Evolutionary conservation across 2,113 vertebrate species (phyloP).

Genomic region (Psilopogon haemacephalus): DNA sequence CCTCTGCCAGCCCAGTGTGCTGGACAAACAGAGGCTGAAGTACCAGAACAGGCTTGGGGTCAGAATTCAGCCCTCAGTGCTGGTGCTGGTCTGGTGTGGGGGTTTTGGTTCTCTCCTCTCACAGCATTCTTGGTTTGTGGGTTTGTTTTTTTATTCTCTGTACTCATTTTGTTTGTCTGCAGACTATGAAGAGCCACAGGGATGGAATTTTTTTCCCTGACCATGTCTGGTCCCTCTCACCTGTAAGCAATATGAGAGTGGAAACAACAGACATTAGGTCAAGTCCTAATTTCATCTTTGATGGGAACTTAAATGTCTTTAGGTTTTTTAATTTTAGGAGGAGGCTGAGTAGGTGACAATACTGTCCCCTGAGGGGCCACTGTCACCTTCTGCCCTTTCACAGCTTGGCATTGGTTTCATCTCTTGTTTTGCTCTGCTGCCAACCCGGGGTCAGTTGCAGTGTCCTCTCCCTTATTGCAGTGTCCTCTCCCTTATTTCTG

Average conservation of each 20-base stretch:
- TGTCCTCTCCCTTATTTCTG: background rate
- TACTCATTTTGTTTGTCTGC: background rate
- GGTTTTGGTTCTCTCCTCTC: background rate
- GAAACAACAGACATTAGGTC: background rate
- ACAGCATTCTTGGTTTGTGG: too few species aligned
- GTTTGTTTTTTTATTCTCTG: background rate
- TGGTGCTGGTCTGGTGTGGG: too few species aligned
- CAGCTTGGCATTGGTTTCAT: accelerated
- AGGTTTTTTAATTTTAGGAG: background rate
- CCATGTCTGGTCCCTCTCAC: accelerated
- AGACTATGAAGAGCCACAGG: background rate
- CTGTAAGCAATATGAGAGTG: background rate
- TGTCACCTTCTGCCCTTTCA: background rate
- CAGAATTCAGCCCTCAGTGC: background rate
- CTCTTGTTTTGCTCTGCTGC: background rate
- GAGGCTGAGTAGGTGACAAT: background rate
- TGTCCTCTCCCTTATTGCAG: background rate
- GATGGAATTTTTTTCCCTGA: background rate
- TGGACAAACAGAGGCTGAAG: background rate
- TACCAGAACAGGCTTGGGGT: accelerated
- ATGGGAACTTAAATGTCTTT: background rate
- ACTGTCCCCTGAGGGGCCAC: background rate
- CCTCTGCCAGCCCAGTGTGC: background rate
- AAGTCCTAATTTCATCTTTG: background rate
- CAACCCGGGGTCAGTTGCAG: background rate